Conservation (phyloP, 2,113 vertebrate genomes). For the Pollachius pollachius region DNA sequence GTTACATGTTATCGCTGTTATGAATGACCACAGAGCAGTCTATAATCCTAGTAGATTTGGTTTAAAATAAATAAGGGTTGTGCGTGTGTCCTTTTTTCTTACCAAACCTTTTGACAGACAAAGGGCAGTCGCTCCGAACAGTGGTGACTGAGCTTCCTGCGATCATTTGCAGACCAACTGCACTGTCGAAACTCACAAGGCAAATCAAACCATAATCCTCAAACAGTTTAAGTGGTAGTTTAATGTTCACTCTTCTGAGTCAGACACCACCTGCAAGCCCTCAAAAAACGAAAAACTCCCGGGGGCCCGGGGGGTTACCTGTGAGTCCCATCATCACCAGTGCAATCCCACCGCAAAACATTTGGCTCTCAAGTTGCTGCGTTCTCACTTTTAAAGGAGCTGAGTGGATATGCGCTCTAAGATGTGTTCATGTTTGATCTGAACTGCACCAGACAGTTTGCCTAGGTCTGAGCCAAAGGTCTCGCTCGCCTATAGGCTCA, state of each 20-base stretch:
- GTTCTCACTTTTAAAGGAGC: constrained; percentile 45
- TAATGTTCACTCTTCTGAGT: constrained; percentile 19
- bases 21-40: too few relatives aligned
- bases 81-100: constrained; percentile 49
- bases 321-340: constrained; percentile 8
- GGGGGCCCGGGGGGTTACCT: constrained; percentile 49
- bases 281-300: constrained; percentile 37
- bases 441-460: constrained; percentile 53
- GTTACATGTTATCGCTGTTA: too few relatives aligned
- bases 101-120: constrained; percentile 86
- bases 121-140: constrained; percentile 82
- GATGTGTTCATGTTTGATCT: constrained; percentile 49
- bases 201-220: constrained; percentile 14
- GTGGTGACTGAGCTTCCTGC: constrained; percentile 65
- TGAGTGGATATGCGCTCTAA: constrained; percentile 45
- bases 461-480: constrained; percentile 53
- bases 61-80: not conserved
- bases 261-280: constrained; percentile 44
- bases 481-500: constrained; percentile 37
- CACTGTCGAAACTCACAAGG: constrained; percentile 81
- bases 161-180: constrained; percentile 84
- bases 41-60: too few relatives aligned
- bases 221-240: constrained; percentile 11
- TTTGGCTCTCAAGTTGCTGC: constrained; percentile 31
- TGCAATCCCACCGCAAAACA: constrained; percentile 31